These are phyloP conservation scores for Oedothorax gibbosus DNA, from an alignment of 1,140 invertebrate genomes.

Conservation along the genomic window DNA sequence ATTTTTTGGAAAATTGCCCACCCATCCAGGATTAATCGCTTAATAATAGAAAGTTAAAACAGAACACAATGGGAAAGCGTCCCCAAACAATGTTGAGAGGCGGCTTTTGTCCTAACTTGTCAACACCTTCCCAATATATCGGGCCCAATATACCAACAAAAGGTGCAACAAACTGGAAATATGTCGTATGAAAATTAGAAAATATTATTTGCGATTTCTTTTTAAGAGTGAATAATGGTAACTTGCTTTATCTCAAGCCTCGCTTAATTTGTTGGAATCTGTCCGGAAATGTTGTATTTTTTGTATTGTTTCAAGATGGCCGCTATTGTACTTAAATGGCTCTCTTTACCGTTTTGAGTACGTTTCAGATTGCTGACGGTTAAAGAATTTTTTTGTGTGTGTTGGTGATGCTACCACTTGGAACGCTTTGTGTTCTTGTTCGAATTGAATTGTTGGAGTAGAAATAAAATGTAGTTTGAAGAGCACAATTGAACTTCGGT, in stretches of 20 bases:
- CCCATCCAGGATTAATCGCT: slow-evolving; percentile 54
- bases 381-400: too few relatives aligned
- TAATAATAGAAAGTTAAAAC: slow-evolving; percentile 50
- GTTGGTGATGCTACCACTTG: too few relatives aligned
- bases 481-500: too few relatives aligned
- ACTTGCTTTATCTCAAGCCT: slow-evolving; percentile 39
- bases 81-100: slow-evolving; percentile 32
- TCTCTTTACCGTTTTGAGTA: too few relatives aligned
- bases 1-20: slow-evolving; percentile 44
- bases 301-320: neutral
- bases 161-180: slow-evolving; percentile 58
- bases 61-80: slow-evolving; percentile 45
- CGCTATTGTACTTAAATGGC: too few relatives aligned
- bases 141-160: slow-evolving; percentile 36
- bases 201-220: slow-evolving; percentile 51
- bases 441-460: too few relatives aligned
- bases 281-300: slow-evolving; percentile 34
- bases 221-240: slow-evolving; percentile 41
- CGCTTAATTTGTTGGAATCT: slow-evolving; percentile 47
- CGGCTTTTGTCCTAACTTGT: neutral
- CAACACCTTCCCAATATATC: slow-evolving; percentile 45
- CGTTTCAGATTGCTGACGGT: too few relatives aligned
- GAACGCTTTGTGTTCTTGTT: too few relatives aligned
- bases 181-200: slow-evolving; percentile 56
- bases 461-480: too few relatives aligned